A percentile compares a stretch with the other conserved stretches of the same genome.
phyloP scores from a whole-genome alignment of 1,140 invertebrate species.

The Ctenoplectra terminalis region DNA sequence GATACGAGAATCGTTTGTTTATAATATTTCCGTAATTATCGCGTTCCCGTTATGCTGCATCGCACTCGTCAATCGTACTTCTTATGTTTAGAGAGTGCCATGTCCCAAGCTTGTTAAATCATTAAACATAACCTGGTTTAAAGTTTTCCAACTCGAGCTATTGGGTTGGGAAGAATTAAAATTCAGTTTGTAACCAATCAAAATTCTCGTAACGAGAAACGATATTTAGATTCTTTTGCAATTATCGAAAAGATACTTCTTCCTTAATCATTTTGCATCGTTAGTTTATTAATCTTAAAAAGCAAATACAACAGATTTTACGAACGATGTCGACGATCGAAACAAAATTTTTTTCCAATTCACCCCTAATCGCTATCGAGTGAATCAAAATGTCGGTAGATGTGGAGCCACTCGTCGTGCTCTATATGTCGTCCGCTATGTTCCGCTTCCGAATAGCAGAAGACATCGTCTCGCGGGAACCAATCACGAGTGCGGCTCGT shows the following conservation, averaged over 20 bases:
- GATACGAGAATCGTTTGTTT: neutral
- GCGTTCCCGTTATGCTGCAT: neutral
- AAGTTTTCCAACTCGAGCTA: neutral
- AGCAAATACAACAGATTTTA: no score
- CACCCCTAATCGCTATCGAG: neutral
- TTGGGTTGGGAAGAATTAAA: neutral
- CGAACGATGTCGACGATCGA: neutral
- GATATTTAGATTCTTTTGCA: neutral
- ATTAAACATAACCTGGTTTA: neutral
- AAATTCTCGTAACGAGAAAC: neutral
- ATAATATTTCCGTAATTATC: neutral
- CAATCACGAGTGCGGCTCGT: constrained; percentile 62
- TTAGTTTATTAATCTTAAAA: neutral
- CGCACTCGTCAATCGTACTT: neutral
- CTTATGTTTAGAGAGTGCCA: neutral
- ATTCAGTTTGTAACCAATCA: constrained; percentile 11
- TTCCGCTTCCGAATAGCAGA: constrained; percentile 69
- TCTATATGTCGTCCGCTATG: constrained; percentile 55
- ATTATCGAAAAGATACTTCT: neutral
- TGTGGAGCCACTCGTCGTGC: constrained; percentile 43
- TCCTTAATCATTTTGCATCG: neutral
- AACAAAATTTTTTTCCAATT: neutral
- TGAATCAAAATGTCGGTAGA: constrained; percentile 16
- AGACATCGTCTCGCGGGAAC: constrained; percentile 57
- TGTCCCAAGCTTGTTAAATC: neutral